Conservation (phyloP, 2,113 vertebrate species). For the Dicentrarchus labrax region DNA sequence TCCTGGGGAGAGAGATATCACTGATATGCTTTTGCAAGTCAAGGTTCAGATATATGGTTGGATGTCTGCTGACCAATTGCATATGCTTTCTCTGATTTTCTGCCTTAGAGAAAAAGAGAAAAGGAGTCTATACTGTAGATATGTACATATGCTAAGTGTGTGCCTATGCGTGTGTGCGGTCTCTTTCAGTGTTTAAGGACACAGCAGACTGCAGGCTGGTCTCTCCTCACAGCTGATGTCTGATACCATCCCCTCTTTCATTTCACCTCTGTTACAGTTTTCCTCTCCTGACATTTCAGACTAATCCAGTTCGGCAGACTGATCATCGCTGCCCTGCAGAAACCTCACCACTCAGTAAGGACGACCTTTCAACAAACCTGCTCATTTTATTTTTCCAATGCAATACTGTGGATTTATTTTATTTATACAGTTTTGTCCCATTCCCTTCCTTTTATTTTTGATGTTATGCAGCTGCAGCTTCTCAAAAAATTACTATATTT, state of each 20-base stretch:
- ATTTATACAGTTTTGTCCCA: not conserved
- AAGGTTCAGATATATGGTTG: not conserved
- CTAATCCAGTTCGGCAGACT: constrained; percentile 67
- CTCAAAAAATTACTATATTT: not conserved
- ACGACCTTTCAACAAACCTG: constrained; percentile 29
- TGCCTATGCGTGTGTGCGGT: not conserved
- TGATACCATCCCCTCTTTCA: constrained; percentile 58
- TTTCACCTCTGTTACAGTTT: constrained; percentile 65
- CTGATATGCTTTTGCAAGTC: not conserved
- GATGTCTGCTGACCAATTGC: not conserved
- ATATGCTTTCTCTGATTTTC: not conserved
- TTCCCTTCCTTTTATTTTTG: not conserved
- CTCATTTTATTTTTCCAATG: constrained; percentile 20
- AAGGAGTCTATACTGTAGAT: not conserved
- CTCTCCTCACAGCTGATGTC: constrained; percentile 60
- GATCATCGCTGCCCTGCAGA: constrained; percentile 69
- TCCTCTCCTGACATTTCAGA: constrained; percentile 72
- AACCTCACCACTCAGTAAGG: constrained; percentile 39
- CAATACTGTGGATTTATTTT: not conserved
- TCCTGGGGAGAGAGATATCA: not conserved
- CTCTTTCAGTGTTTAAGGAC: constrained; percentile 51
- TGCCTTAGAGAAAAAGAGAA: not conserved
- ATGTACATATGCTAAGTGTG: not conserved
- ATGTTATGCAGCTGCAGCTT: not conserved
- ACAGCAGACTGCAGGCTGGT: constrained; percentile 54